These are phyloP conservation scores for Pseudococcus jackbeardsleyi DNA, from an alignment of 2,888 invertebrate genomes.

Conservation along the genomic window DNA sequence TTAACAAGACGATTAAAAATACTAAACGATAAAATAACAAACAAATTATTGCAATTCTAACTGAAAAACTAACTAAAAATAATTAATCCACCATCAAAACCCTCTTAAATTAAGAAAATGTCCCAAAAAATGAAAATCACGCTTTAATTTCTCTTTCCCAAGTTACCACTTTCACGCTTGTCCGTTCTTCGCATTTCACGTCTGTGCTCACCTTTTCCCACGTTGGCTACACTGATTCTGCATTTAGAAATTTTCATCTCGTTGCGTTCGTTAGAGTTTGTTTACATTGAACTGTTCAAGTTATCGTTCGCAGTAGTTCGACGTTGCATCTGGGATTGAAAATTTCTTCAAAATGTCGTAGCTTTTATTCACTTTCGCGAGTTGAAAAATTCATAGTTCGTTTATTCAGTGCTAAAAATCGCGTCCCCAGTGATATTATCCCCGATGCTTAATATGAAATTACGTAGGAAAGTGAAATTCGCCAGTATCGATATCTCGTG, in stretches of 20 bases:
- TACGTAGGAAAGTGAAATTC: not conserved
- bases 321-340: slow-evolving; percentile 36
- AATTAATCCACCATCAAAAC: not conserved
- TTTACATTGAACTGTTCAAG: slow-evolving; percentile 54
- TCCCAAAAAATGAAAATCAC: not conserved
- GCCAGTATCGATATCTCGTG: not conserved
- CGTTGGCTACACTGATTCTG: not conserved
- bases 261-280: slow-evolving; percentile 38
- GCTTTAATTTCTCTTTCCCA: not conserved
- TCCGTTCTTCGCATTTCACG: not conserved
- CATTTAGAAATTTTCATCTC: slow-evolving; percentile 1
- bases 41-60: not conserved
- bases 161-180: not conserved
- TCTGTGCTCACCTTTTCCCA: not conserved
- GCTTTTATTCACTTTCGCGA: not conserved
- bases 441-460: not conserved
- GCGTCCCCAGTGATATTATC: not conserved
- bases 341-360: slow-evolving; percentile 22
- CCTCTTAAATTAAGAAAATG: not conserved
- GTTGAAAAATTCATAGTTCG: slow-evolving; percentile 24
- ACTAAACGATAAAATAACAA: not conserved
- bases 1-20: not conserved
- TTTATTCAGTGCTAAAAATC: not conserved
- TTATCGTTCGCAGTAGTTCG: slow-evolving; percentile 20
- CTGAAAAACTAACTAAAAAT: not conserved